Percentiles rank a stretch among this genome's conserved stretches.
These are phyloP conservation scores for Antheraea yamamai DNA, from an alignment of 2,888 invertebrate species.

Conservation along the genomic window DNA sequence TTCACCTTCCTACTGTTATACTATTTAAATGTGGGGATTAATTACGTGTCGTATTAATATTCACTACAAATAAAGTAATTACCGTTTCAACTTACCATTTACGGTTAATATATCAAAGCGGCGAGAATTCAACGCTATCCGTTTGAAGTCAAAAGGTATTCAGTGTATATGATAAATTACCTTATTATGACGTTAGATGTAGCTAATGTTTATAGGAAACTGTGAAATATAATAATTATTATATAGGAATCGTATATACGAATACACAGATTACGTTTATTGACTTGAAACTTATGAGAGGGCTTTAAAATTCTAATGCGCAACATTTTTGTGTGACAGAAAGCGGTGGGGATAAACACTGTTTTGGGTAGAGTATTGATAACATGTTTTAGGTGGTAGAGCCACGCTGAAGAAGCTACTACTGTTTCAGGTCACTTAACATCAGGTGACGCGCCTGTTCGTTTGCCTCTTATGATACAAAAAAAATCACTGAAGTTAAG, in stretches of 20 bases:
- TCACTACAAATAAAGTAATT: conserved; percentile 1
- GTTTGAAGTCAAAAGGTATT: conserved; percentile 36
- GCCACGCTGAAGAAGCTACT: too few species aligned
- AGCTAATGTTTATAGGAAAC: conserved; percentile 31
- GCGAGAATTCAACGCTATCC: conserved; percentile 41
- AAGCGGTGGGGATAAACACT: too few species aligned
- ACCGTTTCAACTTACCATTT: conserved; percentile 10
- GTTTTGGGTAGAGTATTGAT: too few species aligned
- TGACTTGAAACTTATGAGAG: too few species aligned
- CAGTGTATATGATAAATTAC: conserved; percentile 37
- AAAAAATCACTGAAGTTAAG: too few species aligned
- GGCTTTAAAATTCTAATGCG: too few species aligned
- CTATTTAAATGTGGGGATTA: not conserved
- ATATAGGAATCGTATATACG: conserved; percentile 28
- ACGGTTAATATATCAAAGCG: conserved; percentile 33
- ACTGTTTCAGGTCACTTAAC: too few species aligned
- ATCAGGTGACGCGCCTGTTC: too few species aligned
- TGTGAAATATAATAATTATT: conserved; percentile 31
- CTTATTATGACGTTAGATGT: conserved; percentile 41
- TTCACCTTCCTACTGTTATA: conserved; percentile 8
- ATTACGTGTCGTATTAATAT: conserved; percentile 7
- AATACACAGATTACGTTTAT: conserved; percentile 4
- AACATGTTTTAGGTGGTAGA: too few species aligned
- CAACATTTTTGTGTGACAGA: too few species aligned
- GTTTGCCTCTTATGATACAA: too few species aligned